Percentiles rank a stretch among this genome's conserved stretches.
Evolutionary conservation across 2,113 vertebrate genomes (phyloP).

Genomic region (Gallinago undulata): DNA sequence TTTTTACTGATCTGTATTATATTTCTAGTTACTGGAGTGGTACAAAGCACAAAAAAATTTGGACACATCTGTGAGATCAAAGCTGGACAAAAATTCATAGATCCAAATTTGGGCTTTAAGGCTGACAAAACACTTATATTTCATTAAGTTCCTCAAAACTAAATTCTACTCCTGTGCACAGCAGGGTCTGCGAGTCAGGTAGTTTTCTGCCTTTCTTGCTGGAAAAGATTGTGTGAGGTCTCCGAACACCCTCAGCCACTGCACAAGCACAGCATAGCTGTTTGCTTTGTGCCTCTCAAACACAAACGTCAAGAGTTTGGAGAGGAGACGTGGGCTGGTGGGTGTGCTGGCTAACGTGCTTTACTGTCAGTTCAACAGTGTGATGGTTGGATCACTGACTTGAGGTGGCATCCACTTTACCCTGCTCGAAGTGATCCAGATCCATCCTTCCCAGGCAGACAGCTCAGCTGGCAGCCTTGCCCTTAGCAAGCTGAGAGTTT

Average conservation of each 20-base stretch:
- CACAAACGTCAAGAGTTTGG: background rate
- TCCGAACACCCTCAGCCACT: background rate
- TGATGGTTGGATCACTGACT: background rate
- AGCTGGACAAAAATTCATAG: background rate
- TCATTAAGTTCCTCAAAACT: background rate
- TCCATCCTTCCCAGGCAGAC: background rate
- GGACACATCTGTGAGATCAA: background rate
- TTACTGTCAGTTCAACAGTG: background rate
- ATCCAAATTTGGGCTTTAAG: background rate
- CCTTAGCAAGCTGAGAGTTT: background rate
- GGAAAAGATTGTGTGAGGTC: rapidly evolving
- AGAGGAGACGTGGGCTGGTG: background rate
- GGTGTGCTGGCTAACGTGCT: background rate
- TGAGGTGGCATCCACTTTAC: background rate
- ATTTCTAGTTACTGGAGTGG: background rate
- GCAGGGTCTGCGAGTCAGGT: background rate
- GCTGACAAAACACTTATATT: background rate
- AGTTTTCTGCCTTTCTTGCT: background rate
- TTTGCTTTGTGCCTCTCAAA: background rate
- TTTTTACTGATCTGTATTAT: background rate
- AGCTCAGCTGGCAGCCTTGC: background rate
- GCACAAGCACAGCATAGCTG: background rate
- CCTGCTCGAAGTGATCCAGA: background rate
- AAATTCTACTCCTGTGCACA: background rate
- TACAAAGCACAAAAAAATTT: background rate